Evolutionary conservation across 2,113 vertebrate species (phyloP), one percentile per base, ranked within the genome.

Genomic region (Dromas ardeola): DNA sequence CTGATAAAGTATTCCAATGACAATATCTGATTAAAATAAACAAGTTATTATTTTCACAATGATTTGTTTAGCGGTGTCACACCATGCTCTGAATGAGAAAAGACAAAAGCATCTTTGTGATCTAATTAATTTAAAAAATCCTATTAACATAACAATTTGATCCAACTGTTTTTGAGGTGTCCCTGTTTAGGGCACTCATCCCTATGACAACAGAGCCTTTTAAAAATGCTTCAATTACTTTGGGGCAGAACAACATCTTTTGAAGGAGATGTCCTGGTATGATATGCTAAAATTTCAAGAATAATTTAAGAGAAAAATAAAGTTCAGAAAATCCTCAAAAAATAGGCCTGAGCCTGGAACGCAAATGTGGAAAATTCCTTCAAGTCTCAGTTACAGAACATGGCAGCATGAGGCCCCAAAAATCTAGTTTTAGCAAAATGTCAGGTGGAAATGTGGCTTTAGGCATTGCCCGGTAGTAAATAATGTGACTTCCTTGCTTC

Each of bases 11-110:
- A 97, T 86, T 96, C 49, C 91, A 67, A 30, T 67, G 88, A 96
- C 91, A 97, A 90, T 86, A 96, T 92, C 95, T 97, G 90, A 98
- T 98, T 96, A 97, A 97, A 97, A 94, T 95, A 97, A 97, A 97
- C 96, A 98, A 95, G 92, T 96, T 98, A 91, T 97, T 97, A 96
- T 96, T 96, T 97, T 94, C 94, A 90, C 96, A 96, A 97, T 97
- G 86, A 98, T 97, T 98, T 98, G 95, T 96, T 97, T 96, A 97
- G 93, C 3, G 17, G 74, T 95, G 92, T 96, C 97, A 95, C 86
- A 95, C 85, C 83, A 85, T 53, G 93, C 96, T 97, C 87, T 79
- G 73, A 96, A 90, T 77, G 97, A 97, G 91, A 93, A 96, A 90
- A 97, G 65, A 98, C 94, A 98, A 98, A 97, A 90, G 86, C 88